phyloP scores from a whole-genome alignment of 2,888 invertebrate species.

The Conops quadrifasciatus region DNA sequence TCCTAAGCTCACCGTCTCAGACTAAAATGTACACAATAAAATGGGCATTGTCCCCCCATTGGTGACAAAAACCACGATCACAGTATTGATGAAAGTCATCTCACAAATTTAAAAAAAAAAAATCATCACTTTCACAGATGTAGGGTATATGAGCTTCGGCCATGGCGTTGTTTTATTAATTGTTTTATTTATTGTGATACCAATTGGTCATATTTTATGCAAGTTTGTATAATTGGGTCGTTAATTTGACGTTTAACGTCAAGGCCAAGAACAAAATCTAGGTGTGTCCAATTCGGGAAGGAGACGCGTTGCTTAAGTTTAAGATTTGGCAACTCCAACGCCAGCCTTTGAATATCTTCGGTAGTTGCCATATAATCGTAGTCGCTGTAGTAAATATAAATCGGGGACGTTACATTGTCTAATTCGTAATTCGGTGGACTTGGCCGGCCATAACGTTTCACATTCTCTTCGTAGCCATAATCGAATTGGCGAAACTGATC shows the following conservation, averaged over 20 bases:
- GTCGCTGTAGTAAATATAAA: conserved; percentile 44
- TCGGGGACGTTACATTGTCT: conserved; percentile 33
- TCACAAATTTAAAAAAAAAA: too few relatives aligned
- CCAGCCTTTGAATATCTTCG: conserved; percentile 41
- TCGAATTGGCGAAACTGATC: conserved; percentile 35
- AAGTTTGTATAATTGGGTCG: conserved; percentile 35
- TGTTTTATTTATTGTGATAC: too few relatives aligned
- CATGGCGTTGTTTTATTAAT: too few relatives aligned
- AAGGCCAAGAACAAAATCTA: conserved; percentile 44
- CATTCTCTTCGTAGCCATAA: conserved; percentile 40
- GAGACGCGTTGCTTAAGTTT: conserved; percentile 38
- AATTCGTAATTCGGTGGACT: conserved; percentile 46
- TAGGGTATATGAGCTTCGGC: too few relatives aligned
- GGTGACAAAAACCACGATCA: too few relatives aligned
- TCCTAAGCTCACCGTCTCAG: too few relatives aligned
- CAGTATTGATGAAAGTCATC: too few relatives aligned
- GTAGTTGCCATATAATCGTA: conserved; percentile 37
- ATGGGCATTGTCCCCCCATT: too few relatives aligned
- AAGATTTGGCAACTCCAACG: conserved; percentile 30
- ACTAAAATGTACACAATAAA: too few relatives aligned
- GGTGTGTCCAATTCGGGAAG: conserved; percentile 42
- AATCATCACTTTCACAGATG: too few relatives aligned
- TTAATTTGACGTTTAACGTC: conserved; percentile 41
- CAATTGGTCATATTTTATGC: conserved; percentile 34
- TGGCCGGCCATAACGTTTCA: conserved; percentile 35